Evolutionary conservation across 1,140 invertebrate species (phyloP).

Genomic region (Caerostris darwini): DNA sequence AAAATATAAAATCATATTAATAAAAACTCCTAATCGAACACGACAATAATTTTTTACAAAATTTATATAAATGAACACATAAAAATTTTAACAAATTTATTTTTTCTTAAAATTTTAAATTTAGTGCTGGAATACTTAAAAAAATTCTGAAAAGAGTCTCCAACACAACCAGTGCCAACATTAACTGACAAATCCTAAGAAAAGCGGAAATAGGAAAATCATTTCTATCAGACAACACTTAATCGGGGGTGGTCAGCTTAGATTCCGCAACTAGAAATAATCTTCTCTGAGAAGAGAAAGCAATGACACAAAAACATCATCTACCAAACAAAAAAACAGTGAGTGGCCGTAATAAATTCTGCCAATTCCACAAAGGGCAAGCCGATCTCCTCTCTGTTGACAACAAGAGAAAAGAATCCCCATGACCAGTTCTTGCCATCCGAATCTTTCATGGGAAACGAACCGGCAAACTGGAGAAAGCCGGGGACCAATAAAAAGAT

Average conservation of each 20-base stretch:
- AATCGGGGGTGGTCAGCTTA: neutral
- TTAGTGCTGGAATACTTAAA: too few species aligned
- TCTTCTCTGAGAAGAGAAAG: slow-evolving; percentile 11
- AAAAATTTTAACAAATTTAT: too few species aligned
- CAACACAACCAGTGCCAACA: too few species aligned
- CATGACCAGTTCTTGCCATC: slow-evolving; percentile 13
- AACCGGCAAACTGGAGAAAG: slow-evolving; percentile 71
- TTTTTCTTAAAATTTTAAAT: too few species aligned
- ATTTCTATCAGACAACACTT: slow-evolving; percentile 2
- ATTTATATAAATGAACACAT: too few species aligned
- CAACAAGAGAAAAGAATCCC: neutral
- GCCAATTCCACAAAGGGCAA: slow-evolving; percentile 49
- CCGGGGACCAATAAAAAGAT: slow-evolving; percentile 67
- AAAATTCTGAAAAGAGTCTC: too few species aligned
- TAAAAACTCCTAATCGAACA: too few species aligned
- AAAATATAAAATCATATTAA: too few species aligned
- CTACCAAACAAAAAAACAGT: neutral
- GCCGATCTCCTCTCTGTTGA: slow-evolving; percentile 29
- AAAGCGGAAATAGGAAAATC: neutral
- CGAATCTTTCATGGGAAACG: slow-evolving; percentile 56
- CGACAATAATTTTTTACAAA: too few species aligned
- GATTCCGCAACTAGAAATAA: neutral
- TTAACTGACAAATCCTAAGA: neutral
- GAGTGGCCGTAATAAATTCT: slow-evolving; percentile 35
- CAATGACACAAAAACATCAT: neutral